These are phyloP conservation scores for Myocastor coypus DNA, from an alignment of 2,113 vertebrate genomes.

Conservation along the genomic window DNA sequence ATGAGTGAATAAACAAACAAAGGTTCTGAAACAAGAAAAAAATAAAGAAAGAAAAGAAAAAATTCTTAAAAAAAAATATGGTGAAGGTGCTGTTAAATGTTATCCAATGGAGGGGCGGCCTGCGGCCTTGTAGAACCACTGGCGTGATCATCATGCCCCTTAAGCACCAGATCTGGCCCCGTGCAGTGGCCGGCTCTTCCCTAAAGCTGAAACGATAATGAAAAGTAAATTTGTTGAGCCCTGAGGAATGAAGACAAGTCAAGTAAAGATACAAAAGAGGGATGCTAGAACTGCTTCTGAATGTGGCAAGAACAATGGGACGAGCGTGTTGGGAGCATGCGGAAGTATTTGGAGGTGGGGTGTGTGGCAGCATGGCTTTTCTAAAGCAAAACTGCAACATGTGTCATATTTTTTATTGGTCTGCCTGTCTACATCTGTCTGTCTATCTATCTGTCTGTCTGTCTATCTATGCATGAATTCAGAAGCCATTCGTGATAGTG, in stretches of 20 bases:
- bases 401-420: neutral
- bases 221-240: neutral
- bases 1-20: no score
- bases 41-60: no score
- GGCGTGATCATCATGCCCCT: no score
- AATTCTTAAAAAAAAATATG: no score
- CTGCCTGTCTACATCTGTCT: neutral
- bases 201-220: neutral
- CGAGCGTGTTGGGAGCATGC: neutral
- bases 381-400: neutral
- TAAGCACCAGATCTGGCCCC: neutral
- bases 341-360: neutral
- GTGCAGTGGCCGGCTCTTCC: neutral
- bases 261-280: neutral
- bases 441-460: accelerated
- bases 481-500: neutral
- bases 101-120: no score
- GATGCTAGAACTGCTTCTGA: neutral
- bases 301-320: neutral
- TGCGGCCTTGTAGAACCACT: neutral
- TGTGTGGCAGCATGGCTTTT: neutral
- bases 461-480: neutral
- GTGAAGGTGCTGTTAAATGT: neutral
- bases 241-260: neutral
- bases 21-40: no score